Evolutionary conservation across 2,888 invertebrate species (phyloP).

Genomic region (Tholera decimalis): DNA sequence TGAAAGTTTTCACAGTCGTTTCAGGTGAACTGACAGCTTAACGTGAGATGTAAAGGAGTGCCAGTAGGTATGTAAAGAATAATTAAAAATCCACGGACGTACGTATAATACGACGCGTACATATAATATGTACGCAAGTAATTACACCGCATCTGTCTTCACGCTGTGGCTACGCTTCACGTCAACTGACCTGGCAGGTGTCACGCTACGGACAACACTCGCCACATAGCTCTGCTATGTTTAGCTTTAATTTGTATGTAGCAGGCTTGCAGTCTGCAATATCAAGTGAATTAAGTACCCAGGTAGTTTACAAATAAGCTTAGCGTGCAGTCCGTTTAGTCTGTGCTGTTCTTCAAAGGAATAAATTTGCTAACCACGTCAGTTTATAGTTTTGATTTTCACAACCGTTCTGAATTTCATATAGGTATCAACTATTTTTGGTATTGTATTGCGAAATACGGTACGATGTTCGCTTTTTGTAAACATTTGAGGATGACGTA

Average conservation of each 20-base stretch:
- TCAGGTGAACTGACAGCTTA: too few relatives aligned
- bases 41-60: too few relatives aligned
- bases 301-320: neutral
- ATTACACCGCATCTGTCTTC: slow-evolving; percentile 3
- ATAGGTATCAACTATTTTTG: neutral
- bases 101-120: too few relatives aligned
- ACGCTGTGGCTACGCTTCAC: neutral
- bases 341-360: neutral
- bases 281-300: slow-evolving; percentile 3
- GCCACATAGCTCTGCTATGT: neutral
- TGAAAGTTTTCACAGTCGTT: too few relatives aligned
- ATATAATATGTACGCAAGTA: too few relatives aligned
- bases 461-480: neutral
- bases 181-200: slow-evolving; percentile 11
- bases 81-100: too few relatives aligned
- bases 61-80: too few relatives aligned
- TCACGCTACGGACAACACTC: neutral
- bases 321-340: slow-evolving; percentile 14
- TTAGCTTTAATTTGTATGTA: slow-evolving; percentile 1
- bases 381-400: slow-evolving; percentile 4
- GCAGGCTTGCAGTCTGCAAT: too few relatives aligned
- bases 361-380: slow-evolving; percentile 4
- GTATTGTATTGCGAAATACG: neutral
- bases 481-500: neutral
- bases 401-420: neutral